Evolutionary conservation across 2,113 vertebrate genomes (phyloP).

Genomic region (Calonectris borealis): DNA sequence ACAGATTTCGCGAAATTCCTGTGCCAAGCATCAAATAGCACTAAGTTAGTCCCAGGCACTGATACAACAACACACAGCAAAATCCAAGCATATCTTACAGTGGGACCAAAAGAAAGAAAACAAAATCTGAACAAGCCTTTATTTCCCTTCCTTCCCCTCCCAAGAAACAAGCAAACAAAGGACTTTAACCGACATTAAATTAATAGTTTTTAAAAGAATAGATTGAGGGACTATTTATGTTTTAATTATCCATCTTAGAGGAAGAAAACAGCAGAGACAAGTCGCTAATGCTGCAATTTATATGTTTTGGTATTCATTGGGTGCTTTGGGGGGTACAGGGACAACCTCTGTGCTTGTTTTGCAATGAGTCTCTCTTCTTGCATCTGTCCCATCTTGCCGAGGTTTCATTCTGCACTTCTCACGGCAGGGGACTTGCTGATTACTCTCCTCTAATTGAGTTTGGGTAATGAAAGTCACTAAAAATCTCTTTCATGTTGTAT

Average conservation of each 20-base stretch:
- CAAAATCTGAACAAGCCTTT: neutral
- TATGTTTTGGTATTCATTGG: neutral
- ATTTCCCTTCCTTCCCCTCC: neutral
- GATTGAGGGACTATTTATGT: neutral
- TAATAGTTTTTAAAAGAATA: neutral
- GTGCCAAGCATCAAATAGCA: neutral
- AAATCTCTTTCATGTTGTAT: neutral
- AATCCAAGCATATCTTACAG: neutral
- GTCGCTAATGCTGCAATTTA: neutral
- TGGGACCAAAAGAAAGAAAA: neutral
- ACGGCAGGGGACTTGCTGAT: neutral
- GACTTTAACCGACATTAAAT: neutral
- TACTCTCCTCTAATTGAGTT: slow-evolving; percentile 4
- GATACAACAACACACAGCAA: neutral
- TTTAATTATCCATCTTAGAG: neutral
- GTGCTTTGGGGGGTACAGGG: neutral
- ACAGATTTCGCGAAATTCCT: neutral
- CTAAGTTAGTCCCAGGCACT: neutral
- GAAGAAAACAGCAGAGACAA: neutral
- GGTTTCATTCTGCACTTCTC: neutral
- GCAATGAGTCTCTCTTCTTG: neutral
- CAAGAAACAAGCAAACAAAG: neutral
- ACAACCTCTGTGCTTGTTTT: neutral
- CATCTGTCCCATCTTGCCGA: neutral
- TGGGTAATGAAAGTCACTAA: slow-evolving; percentile 8